Conservation (phyloP, 2,797 vertebrate species). For the Lateolabrax maculatus region DNA sequence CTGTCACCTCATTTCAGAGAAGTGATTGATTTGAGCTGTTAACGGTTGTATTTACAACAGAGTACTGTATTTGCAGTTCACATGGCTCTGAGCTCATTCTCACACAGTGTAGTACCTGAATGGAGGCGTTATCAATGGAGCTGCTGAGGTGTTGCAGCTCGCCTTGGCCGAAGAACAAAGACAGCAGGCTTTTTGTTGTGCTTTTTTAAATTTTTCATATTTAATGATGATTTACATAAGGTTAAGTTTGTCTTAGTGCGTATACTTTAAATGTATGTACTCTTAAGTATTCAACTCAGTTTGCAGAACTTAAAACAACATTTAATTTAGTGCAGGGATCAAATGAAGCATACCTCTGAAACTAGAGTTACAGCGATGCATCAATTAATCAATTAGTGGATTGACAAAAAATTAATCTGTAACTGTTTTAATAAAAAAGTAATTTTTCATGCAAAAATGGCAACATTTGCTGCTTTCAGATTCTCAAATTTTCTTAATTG, state of each 20-base stretch:
- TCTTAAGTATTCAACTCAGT: background rate
- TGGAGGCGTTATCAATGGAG: constrained; percentile 53
- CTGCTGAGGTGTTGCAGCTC: constrained; percentile 43
- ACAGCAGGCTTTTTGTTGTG: background rate
- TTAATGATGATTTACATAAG: background rate
- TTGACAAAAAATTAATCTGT: background rate
- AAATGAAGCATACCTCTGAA: background rate
- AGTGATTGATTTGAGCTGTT: constrained; percentile 73
- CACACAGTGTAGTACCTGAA: constrained; percentile 47
- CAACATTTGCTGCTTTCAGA: background rate
- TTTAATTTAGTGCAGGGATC: background rate
- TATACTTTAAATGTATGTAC: background rate
- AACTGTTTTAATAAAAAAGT: background rate
- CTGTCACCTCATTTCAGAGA: constrained; percentile 64
- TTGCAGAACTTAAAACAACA: background rate
- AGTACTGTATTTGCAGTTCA: constrained; percentile 71
- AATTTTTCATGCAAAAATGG: background rate
- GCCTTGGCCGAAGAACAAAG: constrained; percentile 37
- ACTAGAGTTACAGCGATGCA: background rate
- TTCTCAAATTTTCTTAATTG: background rate
- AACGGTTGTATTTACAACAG: constrained; percentile 56
- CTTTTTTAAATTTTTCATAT: constrained; percentile 4
- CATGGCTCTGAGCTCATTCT: constrained; percentile 61
- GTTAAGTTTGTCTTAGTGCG: background rate
- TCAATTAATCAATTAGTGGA: background rate